Conservation (phyloP, 2,797 vertebrate species). For the Cuniculus paca region DNA sequence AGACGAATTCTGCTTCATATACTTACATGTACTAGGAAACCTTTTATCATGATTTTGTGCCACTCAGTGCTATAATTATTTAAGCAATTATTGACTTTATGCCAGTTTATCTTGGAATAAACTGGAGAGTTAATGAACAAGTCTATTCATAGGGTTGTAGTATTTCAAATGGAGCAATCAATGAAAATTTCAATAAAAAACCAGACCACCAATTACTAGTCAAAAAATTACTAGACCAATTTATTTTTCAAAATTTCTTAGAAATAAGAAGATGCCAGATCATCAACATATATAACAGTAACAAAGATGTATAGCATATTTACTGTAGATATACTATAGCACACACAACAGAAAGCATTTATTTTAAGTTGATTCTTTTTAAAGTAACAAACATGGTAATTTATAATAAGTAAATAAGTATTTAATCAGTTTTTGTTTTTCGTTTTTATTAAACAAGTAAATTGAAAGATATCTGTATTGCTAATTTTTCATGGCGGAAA, state of each 20-base stretch:
- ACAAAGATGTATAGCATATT: not conserved
- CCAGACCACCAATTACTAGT: not conserved
- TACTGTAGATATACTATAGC: not conserved
- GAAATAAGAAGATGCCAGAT: not conserved
- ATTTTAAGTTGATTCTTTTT: conserved; percentile 29
- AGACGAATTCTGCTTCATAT: not conserved
- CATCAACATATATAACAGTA: not conserved
- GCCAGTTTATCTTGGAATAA: not conserved
- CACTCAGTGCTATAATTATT: not conserved
- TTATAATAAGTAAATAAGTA: conserved; percentile 45
- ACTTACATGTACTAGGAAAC: not conserved
- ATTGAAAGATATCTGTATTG: not conserved
- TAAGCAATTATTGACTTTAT: not conserved
- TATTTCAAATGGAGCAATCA: not conserved
- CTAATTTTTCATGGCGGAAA: not conserved
- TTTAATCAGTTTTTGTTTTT: conserved; percentile 34
- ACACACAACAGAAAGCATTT: not conserved
- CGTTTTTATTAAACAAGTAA: not conserved
- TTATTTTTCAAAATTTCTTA: conserved; percentile 1
- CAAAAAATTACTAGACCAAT: not conserved
- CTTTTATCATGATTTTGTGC: not conserved
- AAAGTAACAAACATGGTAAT: not conserved
- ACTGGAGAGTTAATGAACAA: not conserved
- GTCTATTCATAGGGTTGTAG: not conserved
- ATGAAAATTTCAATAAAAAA: not conserved